A percentile compares a stretch with the other conserved stretches of the same genome.
Conservation (phyloP, 2,113 vertebrate genomes). For the Phyllostomus discolor region DNA sequence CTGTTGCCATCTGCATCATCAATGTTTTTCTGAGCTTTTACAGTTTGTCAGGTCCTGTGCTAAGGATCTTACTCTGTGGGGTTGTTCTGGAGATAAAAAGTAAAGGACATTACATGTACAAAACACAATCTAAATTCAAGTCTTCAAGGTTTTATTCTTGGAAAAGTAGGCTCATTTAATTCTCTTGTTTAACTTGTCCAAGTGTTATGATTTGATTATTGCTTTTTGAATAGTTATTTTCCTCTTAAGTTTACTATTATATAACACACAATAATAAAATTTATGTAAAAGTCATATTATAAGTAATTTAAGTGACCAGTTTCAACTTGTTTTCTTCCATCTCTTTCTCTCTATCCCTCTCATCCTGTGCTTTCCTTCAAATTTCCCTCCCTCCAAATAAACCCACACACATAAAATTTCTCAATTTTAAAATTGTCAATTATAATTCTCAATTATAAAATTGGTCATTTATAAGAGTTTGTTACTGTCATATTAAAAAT, state of each 20-base stretch:
- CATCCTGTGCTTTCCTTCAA: neutral
- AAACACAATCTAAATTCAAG: constrained; percentile 45
- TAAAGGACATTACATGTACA: constrained; percentile 9
- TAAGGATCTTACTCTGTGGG: neutral
- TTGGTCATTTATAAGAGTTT: neutral
- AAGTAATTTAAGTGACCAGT: neutral
- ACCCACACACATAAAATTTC: neutral
- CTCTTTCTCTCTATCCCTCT: neutral
- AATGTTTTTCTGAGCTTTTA: neutral
- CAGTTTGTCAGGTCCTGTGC: neutral
- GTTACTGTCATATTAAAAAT: neutral
- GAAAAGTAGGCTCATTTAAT: constrained; percentile 46
- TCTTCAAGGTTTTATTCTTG: constrained; percentile 45
- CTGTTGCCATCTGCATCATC: neutral
- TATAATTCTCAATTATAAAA: too few relatives aligned
- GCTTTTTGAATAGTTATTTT: constrained; percentile 1
- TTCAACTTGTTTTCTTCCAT: neutral
- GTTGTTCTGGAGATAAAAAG: neutral
- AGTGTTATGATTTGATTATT: constrained; percentile 45
- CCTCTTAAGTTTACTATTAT: constrained; percentile 38
- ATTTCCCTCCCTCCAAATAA: neutral
- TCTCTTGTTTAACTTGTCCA: constrained; percentile 60
- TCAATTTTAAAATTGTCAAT: too few relatives aligned
- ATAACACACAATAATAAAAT: constrained; percentile 47
- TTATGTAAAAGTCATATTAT: neutral